Base-by-base conservation (phyloP, 1,140 invertebrate species). In the Oedothorax gibbosus region DNA sequence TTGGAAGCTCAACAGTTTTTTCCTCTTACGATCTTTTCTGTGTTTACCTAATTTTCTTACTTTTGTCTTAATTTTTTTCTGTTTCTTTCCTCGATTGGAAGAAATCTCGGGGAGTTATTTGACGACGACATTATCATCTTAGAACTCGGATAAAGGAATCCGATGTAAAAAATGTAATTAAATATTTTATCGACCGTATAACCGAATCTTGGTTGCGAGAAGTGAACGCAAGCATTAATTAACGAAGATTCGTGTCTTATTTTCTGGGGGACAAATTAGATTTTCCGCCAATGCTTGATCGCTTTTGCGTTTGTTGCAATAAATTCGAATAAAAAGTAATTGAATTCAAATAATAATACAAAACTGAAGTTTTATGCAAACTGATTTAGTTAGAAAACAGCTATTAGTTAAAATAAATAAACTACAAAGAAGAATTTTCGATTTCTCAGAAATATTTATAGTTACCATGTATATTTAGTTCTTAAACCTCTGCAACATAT, bases 91-190 rank as follows among this genome's bases (percentile, higher is more conserved):
- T 57, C 72, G 72, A 56, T 56, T 75, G 57, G 51, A 75, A 51
- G 72, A 75, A 75, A 57, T 75, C 53, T 75, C 35, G 49, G 35
- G 21, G 72, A 75, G 72, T 75, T 75, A 75, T 75, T 75, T 75
- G 72, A 75, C 56, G 72, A 75, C 56, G 53, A 56, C 72, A 75
- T 75, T 75, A 75, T 75, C 72, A 75, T 60, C 72, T 15, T 57
- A 75, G 20, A n/a, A 35, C 21, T 56, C 35, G 56, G 56, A 75
- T 75, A 75, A 75, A 57, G 72, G 72, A 57, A 75, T 71, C 50
- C 69, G 54, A 57, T 75, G 72, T 57, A 75, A 75, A 66, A 75
- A 75, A 75, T 57, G 72, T 75, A 75, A 75, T 75, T 75, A 75
- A 75, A 75, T 75, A 75, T 75, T 75, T 75, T 57, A 75, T 75